These are phyloP conservation scores for Dendropsophus ebraccatus DNA, from an alignment of 2,113 vertebrate genomes.

Conservation along the genomic window DNA sequence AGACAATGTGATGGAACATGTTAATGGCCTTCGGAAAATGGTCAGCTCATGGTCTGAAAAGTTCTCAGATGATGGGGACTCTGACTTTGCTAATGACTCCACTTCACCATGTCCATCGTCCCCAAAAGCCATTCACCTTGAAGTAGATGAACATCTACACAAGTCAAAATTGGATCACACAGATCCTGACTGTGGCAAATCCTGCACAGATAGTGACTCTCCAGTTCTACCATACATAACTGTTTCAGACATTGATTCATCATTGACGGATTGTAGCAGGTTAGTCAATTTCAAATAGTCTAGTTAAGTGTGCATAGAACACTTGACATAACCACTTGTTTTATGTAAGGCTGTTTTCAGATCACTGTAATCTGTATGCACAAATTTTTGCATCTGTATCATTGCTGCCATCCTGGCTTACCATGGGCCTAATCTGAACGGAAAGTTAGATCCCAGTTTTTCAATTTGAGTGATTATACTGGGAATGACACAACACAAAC, in stretches of 20 bases:
- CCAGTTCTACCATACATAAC: conserved; percentile 57
- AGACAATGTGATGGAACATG: conserved; percentile 81
- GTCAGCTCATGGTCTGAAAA: conserved; percentile 81
- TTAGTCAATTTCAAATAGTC: too few species aligned
- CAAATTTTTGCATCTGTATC: too few species aligned
- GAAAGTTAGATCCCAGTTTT: too few species aligned
- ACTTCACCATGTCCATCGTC: conserved; percentile 71
- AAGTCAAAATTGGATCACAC: conserved; percentile 42
- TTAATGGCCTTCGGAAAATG: conserved; percentile 78
- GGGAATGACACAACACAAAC: too few species aligned
- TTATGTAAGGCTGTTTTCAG: too few species aligned
- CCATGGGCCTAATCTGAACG: too few species aligned
- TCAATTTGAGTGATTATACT: too few species aligned
- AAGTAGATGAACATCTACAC: conserved; percentile 67
- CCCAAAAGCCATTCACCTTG: conserved; percentile 73
- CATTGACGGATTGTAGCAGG: conserved; percentile 68
- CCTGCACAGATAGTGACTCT: conserved; percentile 58
- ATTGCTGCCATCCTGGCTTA: too few species aligned
- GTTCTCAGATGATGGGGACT: conserved; percentile 75
- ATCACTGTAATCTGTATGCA: too few species aligned
- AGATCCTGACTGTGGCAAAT: conserved; percentile 60
- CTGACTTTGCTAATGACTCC: conserved; percentile 73
- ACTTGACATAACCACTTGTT: too few species aligned
- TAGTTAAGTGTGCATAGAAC: too few species aligned
- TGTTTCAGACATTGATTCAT: conserved; percentile 57